Conservation (phyloP, 1,140 invertebrate genomes). For the Pseudobourletiella spinata region DNA sequence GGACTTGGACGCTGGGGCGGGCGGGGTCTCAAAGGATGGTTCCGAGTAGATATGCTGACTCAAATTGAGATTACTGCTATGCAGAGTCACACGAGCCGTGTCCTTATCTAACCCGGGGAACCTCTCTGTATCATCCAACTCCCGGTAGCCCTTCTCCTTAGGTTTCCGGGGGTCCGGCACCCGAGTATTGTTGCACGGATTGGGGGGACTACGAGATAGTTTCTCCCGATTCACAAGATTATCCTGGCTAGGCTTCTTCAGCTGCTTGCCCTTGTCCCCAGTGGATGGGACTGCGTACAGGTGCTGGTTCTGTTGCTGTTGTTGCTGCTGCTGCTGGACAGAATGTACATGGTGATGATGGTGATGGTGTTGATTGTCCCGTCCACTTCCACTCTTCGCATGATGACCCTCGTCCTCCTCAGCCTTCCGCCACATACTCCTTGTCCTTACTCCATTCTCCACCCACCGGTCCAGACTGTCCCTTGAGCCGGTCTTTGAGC, state of each 20-base stretch:
- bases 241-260: neutral
- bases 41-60: constrained; percentile 36
- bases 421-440: constrained; percentile 27
- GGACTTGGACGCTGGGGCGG: constrained; percentile 16
- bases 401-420: constrained; percentile 8
- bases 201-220: neutral
- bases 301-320: neutral
- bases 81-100: constrained; percentile 40
- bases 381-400: neutral
- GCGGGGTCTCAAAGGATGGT: constrained; percentile 28
- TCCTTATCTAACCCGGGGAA: constrained; percentile 50
- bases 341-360: neutral
- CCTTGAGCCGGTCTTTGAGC: constrained; percentile 33
- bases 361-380: neutral
- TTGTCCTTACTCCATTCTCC: constrained; percentile 31
- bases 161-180: neutral
- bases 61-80: constrained; percentile 30
- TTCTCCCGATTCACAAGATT: neutral
- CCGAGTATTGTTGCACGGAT: neutral
- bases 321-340: neutral
- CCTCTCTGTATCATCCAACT: constrained; percentile 47
- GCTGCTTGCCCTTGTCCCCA: neutral
- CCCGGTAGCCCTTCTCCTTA: constrained; percentile 42
- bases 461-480: constrained; percentile 36
- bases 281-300: neutral